phyloP scores from a whole-genome alignment of 2,888 invertebrate genomes.

The Sarcophaga variegata region DNA sequence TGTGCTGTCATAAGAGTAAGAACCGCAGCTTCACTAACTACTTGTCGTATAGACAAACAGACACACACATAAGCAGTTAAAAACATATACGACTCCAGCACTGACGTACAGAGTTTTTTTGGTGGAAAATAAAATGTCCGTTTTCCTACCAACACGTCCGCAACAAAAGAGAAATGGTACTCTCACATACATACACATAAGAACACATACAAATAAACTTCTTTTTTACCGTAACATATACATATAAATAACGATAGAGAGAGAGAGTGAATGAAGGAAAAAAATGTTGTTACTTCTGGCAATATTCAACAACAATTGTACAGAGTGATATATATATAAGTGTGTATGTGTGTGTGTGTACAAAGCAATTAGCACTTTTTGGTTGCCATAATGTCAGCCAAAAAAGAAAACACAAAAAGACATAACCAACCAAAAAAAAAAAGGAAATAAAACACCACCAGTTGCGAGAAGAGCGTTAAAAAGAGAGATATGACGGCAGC shows the following conservation, averaged over 20 bases:
- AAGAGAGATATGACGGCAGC: constrained; percentile 27
- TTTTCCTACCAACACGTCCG: constrained; percentile 49
- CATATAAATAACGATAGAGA: too few species aligned
- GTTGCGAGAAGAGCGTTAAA: constrained; percentile 39
- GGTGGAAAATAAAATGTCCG: constrained; percentile 64
- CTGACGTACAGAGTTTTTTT: constrained; percentile 38
- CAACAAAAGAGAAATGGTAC: not conserved
- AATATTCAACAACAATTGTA: constrained; percentile 35
- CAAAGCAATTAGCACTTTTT: constrained; percentile 69
- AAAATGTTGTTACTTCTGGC: constrained; percentile 17
- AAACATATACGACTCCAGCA: not conserved
- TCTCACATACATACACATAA: constrained; percentile 17
- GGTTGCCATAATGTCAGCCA: constrained; percentile 65
- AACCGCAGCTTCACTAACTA: constrained; percentile 56
- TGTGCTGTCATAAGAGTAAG: constrained; percentile 67
- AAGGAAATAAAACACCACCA: constrained; percentile 39
- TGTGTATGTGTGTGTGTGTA: not conserved
- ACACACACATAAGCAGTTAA: not conserved
- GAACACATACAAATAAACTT: not conserved
- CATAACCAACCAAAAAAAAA: not conserved
- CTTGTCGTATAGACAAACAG: not conserved
- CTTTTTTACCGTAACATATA: not conserved
- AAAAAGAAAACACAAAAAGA: constrained; percentile 26
- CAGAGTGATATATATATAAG: not conserved
- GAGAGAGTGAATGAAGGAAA: not conserved